Evolutionary conservation across 2,797 vertebrate species (phyloP).

Genomic region (Eleutherodactylus coqui): DNA sequence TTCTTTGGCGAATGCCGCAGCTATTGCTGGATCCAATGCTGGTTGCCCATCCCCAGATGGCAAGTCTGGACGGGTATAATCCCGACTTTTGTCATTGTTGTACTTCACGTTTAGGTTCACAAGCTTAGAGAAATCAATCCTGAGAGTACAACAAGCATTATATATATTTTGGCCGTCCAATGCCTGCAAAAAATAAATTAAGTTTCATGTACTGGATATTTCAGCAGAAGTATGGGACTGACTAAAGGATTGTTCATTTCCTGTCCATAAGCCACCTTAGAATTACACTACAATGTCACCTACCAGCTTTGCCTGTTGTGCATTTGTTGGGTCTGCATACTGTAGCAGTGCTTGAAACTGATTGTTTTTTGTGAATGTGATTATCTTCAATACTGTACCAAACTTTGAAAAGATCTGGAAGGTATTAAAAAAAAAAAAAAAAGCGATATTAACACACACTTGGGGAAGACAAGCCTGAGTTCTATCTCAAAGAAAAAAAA

Average conservation of each 20-base stretch:
- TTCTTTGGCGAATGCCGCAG: slow-evolving; percentile 92
- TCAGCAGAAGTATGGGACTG: too few relatives aligned
- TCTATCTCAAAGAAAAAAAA: too few relatives aligned
- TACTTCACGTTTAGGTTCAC: slow-evolving; percentile 99
- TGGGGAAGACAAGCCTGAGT: too few relatives aligned
- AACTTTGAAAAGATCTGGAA: slow-evolving; percentile 98
- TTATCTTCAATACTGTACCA: slow-evolving; percentile 98
- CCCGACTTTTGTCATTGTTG: slow-evolving; percentile 98
- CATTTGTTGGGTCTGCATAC: slow-evolving; percentile 91
- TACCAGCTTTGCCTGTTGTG: slow-evolving; percentile 96
- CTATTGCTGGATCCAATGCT: slow-evolving; percentile 86
- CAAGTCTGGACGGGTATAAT: slow-evolving; percentile 96
- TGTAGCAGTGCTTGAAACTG: slow-evolving; percentile 98
- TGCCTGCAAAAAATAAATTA: slow-evolving; percentile 78
- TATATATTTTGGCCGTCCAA: slow-evolving; percentile 98
- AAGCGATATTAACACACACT: too few relatives aligned
- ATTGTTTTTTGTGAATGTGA: slow-evolving; percentile 99
- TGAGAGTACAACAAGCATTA: slow-evolving; percentile 96
- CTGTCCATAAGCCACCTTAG: too few relatives aligned
- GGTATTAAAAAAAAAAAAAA: slow-evolving; percentile 60
- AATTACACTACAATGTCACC: slow-evolving; percentile 65
- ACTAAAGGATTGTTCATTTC: too few relatives aligned
- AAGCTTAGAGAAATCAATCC: slow-evolving; percentile 98
- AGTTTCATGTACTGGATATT: neutral
- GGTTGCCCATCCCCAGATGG: slow-evolving; percentile 95